A percentile compares a stretch with the other conserved stretches of the same genome.
Conservation (phyloP, 2,113 vertebrate genomes). For the Callipepla squamata region DNA sequence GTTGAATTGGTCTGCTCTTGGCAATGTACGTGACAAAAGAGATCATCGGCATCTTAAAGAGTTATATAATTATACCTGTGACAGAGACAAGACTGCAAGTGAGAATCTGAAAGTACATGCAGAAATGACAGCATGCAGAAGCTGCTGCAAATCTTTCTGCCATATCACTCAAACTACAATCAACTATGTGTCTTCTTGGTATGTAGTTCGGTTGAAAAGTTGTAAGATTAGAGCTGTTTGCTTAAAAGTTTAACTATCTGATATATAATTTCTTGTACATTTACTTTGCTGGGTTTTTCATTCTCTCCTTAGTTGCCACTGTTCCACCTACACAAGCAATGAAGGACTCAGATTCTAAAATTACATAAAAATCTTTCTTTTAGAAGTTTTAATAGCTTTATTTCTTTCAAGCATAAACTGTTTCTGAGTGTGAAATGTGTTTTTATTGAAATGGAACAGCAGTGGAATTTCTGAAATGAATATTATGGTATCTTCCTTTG, state of each 20-base stretch:
- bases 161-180: neutral
- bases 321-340: neutral
- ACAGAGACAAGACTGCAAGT: neutral
- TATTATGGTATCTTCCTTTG: neutral
- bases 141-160: neutral
- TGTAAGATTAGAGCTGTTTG: neutral
- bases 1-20: neutral
- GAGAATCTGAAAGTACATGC: neutral
- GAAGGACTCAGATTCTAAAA: neutral
- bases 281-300: neutral
- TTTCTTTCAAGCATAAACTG: neutral
- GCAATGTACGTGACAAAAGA: neutral
- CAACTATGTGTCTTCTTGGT: neutral
- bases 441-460: neutral
- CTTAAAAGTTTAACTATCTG: neutral
- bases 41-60: neutral
- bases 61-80: neutral
- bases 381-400: neutral
- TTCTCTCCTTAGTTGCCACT: neutral
- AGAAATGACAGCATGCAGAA: neutral
- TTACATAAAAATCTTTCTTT: neutral
- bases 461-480: neutral
- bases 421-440: neutral
- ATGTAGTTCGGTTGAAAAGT: neutral
- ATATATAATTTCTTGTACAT: neutral